Conservation (phyloP, 2,797 vertebrate genomes). For the Microhierax caerulescens region DNA sequence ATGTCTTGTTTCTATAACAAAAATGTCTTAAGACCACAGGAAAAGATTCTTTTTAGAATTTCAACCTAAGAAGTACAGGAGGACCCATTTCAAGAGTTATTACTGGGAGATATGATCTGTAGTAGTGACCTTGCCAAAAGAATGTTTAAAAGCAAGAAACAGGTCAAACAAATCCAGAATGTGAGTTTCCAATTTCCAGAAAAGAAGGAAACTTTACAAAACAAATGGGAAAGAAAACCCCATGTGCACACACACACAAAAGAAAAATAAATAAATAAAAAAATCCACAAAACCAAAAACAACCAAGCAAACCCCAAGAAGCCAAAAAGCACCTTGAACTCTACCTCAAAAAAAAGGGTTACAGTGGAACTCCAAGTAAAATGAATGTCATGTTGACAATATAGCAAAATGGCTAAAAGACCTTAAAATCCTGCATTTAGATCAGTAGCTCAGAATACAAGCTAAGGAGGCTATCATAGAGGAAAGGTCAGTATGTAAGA, state of each 20-base stretch:
- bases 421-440: neutral
- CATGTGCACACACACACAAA: accelerated
- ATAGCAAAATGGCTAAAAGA: neutral
- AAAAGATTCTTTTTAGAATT: neutral
- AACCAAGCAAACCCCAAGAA: neutral
- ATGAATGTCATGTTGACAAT: neutral
- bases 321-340: neutral
- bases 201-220: neutral
- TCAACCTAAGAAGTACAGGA: neutral
- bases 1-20: neutral
- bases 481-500: neutral
- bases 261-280: neutral
- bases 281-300: too few species aligned
- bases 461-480: neutral
- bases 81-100: neutral
- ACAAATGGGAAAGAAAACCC: neutral
- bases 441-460: neutral
- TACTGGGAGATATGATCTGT: neutral
- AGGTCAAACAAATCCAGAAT: neutral
- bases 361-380: neutral
- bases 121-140: neutral
- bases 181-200: neutral
- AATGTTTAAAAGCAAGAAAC: neutral
- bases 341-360: neutral
- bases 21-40: neutral